Evolutionary conservation across 1,140 invertebrate species (phyloP), one percentile per base, ranked within the genome.

Genomic region (Calephelis virginiensis): DNA sequence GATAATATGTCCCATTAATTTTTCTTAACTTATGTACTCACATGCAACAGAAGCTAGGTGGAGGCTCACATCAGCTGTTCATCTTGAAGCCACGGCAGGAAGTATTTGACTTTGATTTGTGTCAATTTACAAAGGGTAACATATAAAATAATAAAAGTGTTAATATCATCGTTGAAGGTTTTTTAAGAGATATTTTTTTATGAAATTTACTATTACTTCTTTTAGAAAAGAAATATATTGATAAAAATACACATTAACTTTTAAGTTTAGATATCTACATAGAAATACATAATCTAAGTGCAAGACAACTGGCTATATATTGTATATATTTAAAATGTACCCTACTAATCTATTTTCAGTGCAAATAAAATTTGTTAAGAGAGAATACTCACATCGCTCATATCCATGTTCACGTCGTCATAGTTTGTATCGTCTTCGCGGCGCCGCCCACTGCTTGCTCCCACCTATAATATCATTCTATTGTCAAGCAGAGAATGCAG

Each of bases 81-180:
- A 73, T 77, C 77, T 78, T 73, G 70, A 73, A 63, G 70, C 77
- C 76, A 68, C 75, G 65, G 75, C 76, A 76, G 68, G 76, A 73
- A 74, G 80, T 76, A 89, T 90, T 90, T 86, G 89, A 86, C 89
- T 90, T 89, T 83, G 86, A 83, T 88, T 89, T 89, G 83, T 90
- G 88, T 91, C 86, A 91, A 91, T 89, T 89, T 88, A 91, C 80
- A 91, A 91, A 91, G 82, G 88, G 85, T 88, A 88, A 91, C 85
- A 91, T 91, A 90, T 86, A 91, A 91, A 89, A 91, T 89, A 90
- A 90, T 84, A 89, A 90, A 89, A 86, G 88, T 91, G 88, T 91
- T 90, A 90, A 90, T 90, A 90, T 90, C 88, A 90, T 90, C 73
- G 81, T 84, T 82, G 85, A 88, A 82, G 71, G 64, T 76, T 59